These are phyloP conservation scores for Pelodiscus sinensis DNA, from an alignment of 2,113 vertebrate genomes.

Conservation along the genomic window DNA sequence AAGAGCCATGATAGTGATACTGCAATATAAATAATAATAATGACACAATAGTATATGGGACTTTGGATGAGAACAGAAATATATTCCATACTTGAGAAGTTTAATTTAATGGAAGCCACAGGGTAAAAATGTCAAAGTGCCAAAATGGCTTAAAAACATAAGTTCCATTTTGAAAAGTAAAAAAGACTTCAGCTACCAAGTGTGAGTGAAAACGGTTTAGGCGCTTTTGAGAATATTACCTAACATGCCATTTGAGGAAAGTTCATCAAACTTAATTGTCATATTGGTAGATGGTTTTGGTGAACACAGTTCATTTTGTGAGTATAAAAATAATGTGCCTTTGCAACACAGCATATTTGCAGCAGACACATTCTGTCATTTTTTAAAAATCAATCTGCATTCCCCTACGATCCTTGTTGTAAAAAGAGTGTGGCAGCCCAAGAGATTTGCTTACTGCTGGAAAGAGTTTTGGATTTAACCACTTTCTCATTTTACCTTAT, in stretches of 20 bases:
- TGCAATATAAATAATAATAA: neutral
- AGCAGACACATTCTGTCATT: neutral
- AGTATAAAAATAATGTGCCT: neutral
- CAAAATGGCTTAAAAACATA: neutral
- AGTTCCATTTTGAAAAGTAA: neutral
- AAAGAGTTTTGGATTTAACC: neutral
- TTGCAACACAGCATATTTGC: neutral
- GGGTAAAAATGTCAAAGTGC: neutral
- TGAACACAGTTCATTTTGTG: neutral
- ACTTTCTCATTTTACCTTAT: neutral
- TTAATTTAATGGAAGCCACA: neutral
- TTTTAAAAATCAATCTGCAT: neutral
- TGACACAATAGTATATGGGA: neutral
- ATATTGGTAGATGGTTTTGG: neutral
- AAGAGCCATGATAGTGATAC: neutral
- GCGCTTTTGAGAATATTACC: neutral
- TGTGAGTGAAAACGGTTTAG: neutral
- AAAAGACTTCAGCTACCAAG: neutral
- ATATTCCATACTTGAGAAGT: neutral
- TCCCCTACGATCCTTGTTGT: neutral
- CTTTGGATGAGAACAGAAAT: neutral
- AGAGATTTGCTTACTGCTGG: neutral
- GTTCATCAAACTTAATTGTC: neutral
- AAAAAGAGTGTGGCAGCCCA: neutral
- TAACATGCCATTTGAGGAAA: neutral